phyloP scores from a whole-genome alignment of 1,140 invertebrate species.

The Drosophila kohkoa region DNA sequence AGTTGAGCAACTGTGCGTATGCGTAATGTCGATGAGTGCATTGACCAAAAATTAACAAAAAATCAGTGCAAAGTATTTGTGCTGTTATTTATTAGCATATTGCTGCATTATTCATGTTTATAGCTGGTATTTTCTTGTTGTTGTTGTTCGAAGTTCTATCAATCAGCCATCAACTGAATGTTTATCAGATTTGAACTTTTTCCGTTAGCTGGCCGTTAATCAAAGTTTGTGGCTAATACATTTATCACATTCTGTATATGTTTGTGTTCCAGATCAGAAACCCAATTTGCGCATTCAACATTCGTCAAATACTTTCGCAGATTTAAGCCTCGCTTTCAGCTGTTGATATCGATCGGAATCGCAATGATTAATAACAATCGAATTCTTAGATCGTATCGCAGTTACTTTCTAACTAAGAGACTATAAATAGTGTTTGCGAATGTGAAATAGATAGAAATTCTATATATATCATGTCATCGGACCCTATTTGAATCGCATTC shows the following conservation, averaged over 20 bases:
- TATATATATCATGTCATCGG: too few relatives aligned
- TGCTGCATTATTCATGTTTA: too few relatives aligned
- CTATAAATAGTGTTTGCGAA: background rate
- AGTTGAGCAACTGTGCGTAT: background rate
- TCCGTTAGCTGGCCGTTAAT: too few relatives aligned
- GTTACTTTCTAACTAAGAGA: background rate
- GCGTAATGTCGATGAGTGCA: constrained; percentile 3
- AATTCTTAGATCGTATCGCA: background rate
- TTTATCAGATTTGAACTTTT: too few relatives aligned
- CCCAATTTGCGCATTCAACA: background rate
- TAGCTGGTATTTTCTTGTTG: too few relatives aligned
- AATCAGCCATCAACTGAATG: too few relatives aligned
- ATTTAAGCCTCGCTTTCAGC: too few relatives aligned
- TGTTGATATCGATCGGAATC: background rate
- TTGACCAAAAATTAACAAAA: background rate
- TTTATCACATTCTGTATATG: background rate
- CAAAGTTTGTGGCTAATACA: background rate
- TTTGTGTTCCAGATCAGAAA: background rate
- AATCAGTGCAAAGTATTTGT: too few relatives aligned
- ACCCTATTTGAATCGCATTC: background rate
- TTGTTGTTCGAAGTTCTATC: too few relatives aligned
- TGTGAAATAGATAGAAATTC: too few relatives aligned
- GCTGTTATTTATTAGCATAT: too few relatives aligned
- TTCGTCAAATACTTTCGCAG: background rate
- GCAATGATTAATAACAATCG: background rate